Percentiles rank a stretch among this genome's conserved stretches.
Evolutionary conservation across 2,888 invertebrate genomes (phyloP).

Genomic region (Acleris cristana): DNA sequence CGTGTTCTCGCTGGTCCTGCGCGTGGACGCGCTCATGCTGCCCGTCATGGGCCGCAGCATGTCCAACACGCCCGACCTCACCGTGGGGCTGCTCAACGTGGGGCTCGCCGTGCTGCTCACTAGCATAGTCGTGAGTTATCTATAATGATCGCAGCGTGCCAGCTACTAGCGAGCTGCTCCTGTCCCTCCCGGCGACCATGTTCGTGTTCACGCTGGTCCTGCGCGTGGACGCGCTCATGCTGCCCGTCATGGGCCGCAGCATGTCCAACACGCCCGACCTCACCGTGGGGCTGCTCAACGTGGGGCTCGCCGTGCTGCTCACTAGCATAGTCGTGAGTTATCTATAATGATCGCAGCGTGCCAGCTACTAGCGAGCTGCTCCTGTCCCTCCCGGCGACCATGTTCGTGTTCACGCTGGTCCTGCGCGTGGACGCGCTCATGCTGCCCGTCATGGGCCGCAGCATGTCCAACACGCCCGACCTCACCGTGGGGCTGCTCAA

Average conservation of each 20-base stretch:
- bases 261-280: slow-evolving; percentile 53
- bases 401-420: no score
- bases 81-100: slow-evolving; percentile 56
- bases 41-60: slow-evolving; percentile 64
- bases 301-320: slow-evolving; percentile 50
- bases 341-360: no score
- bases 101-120: slow-evolving; percentile 50
- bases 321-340: slow-evolving; percentile 52
- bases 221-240: slow-evolving; percentile 58
- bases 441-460: no score
- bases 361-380: slow-evolving; percentile 57
- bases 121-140: slow-evolving; percentile 51
- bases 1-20: slow-evolving; percentile 49
- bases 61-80: slow-evolving; percentile 52
- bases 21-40: slow-evolving; percentile 60
- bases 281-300: slow-evolving; percentile 56
- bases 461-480: no score
- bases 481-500: no score
- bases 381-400: slow-evolving; percentile 61
- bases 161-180: slow-evolving; percentile 53
- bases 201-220: slow-evolving; percentile 53
- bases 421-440: no score
- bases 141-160: slow-evolving; percentile 35
- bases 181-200: slow-evolving; percentile 57
- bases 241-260: slow-evolving; percentile 66